Percentiles rank a stretch among this genome's conserved stretches.
phyloP scores from a whole-genome alignment of 1,140 invertebrate genomes.

The Lordiphosa collinella region DNA sequence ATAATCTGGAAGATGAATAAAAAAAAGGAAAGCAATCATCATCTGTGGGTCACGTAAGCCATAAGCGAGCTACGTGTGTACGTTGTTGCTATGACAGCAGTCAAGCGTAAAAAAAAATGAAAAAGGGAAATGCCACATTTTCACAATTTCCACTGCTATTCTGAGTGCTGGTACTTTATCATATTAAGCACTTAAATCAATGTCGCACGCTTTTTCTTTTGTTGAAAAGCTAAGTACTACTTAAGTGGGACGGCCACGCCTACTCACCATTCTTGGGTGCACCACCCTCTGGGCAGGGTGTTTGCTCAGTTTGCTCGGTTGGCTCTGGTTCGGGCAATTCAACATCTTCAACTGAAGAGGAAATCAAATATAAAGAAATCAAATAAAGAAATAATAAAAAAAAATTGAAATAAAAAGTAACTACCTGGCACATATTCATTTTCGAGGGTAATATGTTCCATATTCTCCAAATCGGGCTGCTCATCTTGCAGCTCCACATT shows the following conservation, averaged over 20 bases:
- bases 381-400: too few relatives aligned
- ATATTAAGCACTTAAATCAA: constrained; percentile 76
- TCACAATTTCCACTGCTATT: constrained; percentile 52
- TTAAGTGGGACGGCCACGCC: constrained; percentile 15
- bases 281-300: constrained; percentile 23
- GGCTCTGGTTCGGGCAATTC: constrained; percentile 28
- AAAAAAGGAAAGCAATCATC: constrained; percentile 16
- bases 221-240: constrained; percentile 50
- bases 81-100: constrained; percentile 58
- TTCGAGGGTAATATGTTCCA: constrained; percentile 47
- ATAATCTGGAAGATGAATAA: constrained; percentile 81
- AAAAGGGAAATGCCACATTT: constrained; percentile 78
- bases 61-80: constrained; percentile 59
- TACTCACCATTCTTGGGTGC: constrained; percentile 79
- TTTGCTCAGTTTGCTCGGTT: constrained; percentile 33
- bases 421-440: constrained; percentile 72
- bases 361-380: constrained; percentile 26
- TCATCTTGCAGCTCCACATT: constrained; percentile 79
- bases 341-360: constrained; percentile 51
- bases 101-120: constrained; percentile 76
- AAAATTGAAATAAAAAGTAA: constrained; percentile 43
- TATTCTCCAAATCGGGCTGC: constrained; percentile 59
- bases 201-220: constrained; percentile 46
- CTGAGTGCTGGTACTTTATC: constrained; percentile 72
- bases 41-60: constrained; percentile 59